Conservation (phyloP, 2,888 invertebrate species). For the Orchesellides sinensis region DNA sequence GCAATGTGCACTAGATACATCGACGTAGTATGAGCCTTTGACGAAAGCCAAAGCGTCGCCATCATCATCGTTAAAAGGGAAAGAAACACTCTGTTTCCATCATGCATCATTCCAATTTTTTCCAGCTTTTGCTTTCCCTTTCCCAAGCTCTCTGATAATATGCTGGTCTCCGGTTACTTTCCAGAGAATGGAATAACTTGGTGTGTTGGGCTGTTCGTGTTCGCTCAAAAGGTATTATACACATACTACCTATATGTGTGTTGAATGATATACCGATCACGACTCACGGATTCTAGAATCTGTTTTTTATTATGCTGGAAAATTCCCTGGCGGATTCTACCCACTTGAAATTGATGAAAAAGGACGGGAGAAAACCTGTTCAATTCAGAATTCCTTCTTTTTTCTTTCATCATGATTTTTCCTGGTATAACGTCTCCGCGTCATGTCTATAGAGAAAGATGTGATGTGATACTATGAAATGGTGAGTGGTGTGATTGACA, state of each 20-base stretch:
- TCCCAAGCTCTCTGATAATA: too few relatives aligned
- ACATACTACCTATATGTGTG: too few relatives aligned
- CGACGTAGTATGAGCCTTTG: neutral
- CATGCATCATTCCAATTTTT: slow-evolving; percentile 9
- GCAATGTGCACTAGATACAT: too few relatives aligned
- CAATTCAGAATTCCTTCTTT: slow-evolving; percentile 42
- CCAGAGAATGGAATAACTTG: neutral
- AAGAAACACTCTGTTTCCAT: neutral
- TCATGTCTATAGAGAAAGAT: neutral
- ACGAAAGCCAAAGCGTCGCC: slow-evolving; percentile 3
- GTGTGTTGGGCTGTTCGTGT: neutral
- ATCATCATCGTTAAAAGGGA: slow-evolving; percentile 12
- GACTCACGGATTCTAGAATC: slow-evolving; percentile 47
- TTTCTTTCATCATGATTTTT: slow-evolving; percentile 26
- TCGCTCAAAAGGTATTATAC: too few relatives aligned
- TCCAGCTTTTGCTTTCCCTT: too few relatives aligned
- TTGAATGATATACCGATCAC: too few relatives aligned
- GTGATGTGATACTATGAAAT: too few relatives aligned
- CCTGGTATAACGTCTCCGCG: neutral
- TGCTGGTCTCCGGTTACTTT: neutral
- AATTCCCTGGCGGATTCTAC: slow-evolving; percentile 54
- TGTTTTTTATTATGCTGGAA: slow-evolving; percentile 49
- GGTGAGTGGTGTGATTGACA: too few relatives aligned
- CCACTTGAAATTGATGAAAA: slow-evolving; percentile 67
- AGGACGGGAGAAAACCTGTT: slow-evolving; percentile 51